phyloP scores from a whole-genome alignment of 2,113 vertebrate species.

The Chiloscyllium plagiosum region DNA sequence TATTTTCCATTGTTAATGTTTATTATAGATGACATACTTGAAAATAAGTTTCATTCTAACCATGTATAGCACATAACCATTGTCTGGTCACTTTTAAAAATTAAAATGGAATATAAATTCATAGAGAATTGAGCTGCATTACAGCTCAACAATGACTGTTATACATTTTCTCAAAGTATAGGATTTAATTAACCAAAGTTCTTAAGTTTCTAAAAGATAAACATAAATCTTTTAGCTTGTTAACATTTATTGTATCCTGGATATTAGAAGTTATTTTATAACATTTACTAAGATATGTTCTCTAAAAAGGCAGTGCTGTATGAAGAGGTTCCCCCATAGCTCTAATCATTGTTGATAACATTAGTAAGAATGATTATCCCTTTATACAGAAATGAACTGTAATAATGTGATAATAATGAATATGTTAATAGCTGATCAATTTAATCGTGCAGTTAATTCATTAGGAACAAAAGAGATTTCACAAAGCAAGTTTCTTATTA shows the following conservation, averaged over 20 bases:
- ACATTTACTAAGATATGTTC: not conserved
- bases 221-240: not conserved
- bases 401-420: not conserved
- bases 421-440: conserved; percentile 1
- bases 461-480: not conserved
- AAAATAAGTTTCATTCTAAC: not conserved
- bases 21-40: not conserved
- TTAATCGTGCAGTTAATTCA: not conserved
- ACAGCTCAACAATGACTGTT: not conserved
- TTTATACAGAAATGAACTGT: not conserved
- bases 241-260: not conserved
- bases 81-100: not conserved
- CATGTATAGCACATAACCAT: not conserved
- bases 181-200: not conserved
- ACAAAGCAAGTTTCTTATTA: not conserved
- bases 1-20: not conserved
- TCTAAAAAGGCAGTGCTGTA: not conserved
- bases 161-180: not conserved
- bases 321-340: not conserved
- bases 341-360: not conserved
- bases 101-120: not conserved
- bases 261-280: not conserved
- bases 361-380: not conserved
- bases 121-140: not conserved
- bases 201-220: not conserved